Evolutionary conservation across 2,797 vertebrate genomes (phyloP), one percentile per base, ranked within the genome.

Genomic region (Mus caroli): DNA sequence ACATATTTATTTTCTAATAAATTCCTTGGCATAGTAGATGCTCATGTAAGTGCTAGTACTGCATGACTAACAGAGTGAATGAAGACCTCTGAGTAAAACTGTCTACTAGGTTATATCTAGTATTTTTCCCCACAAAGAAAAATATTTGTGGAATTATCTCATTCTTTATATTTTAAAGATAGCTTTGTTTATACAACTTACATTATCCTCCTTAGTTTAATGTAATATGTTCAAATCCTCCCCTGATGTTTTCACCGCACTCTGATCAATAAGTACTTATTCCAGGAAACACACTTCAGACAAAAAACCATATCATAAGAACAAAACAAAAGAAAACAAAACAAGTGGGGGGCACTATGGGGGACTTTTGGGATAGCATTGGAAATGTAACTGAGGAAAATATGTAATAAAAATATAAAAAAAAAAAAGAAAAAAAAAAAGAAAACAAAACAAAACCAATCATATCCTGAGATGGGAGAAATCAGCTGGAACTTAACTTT

Each of bases 91-190:
- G 37, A 54, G 52, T 73, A 67, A 88, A 90, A 56, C 10, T 60
- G 8, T 46, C 28, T 20, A 67, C 46, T 83, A 31, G 37, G 13
- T 58, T 89, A 17, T 91, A 88, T 5, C 50, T 90, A 50, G 52
- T 64, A 77, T 84, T 92, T 87, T 37, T 77, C 50, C 40, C 40
- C 60, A 75, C 54, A 54, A 92, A 92, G 26, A 34, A 62, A 94
- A 88, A 87, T 26, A 78, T 15, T 75, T 90, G 52, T 95, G 60
- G 85, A 83, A 22, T 78, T 87, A 46, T n/a, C 24, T 76, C 37
- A 58, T 71, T n/a, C 71, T 97, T 34, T 87, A 69, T 69, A n/a
- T 79, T 54, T 46, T 50, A 22, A 77, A 92, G 92, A 80, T 26
- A 93, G 2, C 40, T 69, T 91, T 88, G n/a, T 90, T 92, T 64